phyloP scores from a whole-genome alignment of 2,888 invertebrate species.

The Drosophila picticornis region DNA sequence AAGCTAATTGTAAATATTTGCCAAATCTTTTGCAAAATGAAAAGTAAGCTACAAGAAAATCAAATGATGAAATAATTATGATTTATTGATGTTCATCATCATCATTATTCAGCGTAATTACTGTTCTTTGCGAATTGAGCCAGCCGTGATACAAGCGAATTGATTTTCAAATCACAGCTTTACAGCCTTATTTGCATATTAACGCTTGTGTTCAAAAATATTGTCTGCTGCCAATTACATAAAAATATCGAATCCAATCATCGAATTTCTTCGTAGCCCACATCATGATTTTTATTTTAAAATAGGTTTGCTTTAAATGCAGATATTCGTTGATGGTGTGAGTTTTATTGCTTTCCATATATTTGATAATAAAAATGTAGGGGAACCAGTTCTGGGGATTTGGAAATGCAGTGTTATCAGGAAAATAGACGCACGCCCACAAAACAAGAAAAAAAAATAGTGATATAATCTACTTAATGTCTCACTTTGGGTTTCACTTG shows the following conservation, averaged over 20 bases:
- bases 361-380: conserved; percentile 35
- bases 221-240: not conserved
- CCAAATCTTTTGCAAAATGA: not conserved
- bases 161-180: not conserved
- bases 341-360: conserved; percentile 4
- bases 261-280: not conserved
- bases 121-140: not conserved
- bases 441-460: conserved; percentile 1
- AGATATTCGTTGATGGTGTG: not conserved
- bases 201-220: not conserved
- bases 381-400: not conserved
- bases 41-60: not conserved
- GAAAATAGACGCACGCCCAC: conserved; percentile 43
- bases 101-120: conserved; percentile 11
- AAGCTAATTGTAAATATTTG: conserved; percentile 58
- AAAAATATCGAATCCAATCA: not conserved
- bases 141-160: not conserved
- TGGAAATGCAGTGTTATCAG: conserved; percentile 49
- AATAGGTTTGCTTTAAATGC: not conserved
- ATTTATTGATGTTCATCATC: conserved; percentile 21
- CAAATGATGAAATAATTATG: conserved; percentile 15
- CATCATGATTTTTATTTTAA: not conserved
- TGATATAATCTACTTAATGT: conserved; percentile 49
- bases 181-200: not conserved
- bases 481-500: conserved; percentile 28